Base-by-base conservation (phyloP, 2,113 vertebrate species). In the Acanthochromis polyacanthus region DNA sequence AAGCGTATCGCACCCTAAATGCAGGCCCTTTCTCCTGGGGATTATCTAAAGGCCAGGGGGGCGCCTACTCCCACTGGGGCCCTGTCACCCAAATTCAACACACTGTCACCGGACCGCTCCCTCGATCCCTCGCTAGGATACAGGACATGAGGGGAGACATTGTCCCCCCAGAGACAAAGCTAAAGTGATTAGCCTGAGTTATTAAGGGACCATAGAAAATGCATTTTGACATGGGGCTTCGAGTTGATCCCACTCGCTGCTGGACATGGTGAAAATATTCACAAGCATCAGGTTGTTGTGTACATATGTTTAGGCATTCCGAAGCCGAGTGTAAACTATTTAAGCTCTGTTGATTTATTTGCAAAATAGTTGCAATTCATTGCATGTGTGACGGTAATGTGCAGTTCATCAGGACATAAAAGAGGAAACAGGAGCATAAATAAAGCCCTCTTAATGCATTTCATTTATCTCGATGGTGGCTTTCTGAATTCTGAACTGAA, bases 51-150 rank as follows among this genome's bases (percentile, higher is more conserved):
- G 85, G 89, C 84, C 52, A 28, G 63, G 61, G 80, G 68, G 77
- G 80, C 58, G 28, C 79, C 85, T 81, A 66, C 83, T 90, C 86
- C 74, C 67, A 70, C 84, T 84, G 88, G 66, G 83, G 75, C 74
- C 77, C 91, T 91, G 93, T 94, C 94, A 93, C 82, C 90, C 86
- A 94, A 85, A 94, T 93, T 93, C 89, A 90, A 89, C 91, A 91
- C 89, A 89, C 81, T 69, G 52, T 80, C 75, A 78, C 74, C 45
- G 78, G 68, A 48, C 78, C 20, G 51, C 77, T 84, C 83, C 78
- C 67, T 67, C 43, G 25, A 15, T 19, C 71, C 67, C 79, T 81
- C 7, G n/a, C 71, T 78, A 62, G 80, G 68, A 74, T 74, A 66
- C 84, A 81, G 84, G 32, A 66, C 79, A 83, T 82, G 78, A 81